These are phyloP conservation scores for Morelia viridis DNA, from an alignment of 2,797 vertebrate genomes.

Conservation along the genomic window DNA sequence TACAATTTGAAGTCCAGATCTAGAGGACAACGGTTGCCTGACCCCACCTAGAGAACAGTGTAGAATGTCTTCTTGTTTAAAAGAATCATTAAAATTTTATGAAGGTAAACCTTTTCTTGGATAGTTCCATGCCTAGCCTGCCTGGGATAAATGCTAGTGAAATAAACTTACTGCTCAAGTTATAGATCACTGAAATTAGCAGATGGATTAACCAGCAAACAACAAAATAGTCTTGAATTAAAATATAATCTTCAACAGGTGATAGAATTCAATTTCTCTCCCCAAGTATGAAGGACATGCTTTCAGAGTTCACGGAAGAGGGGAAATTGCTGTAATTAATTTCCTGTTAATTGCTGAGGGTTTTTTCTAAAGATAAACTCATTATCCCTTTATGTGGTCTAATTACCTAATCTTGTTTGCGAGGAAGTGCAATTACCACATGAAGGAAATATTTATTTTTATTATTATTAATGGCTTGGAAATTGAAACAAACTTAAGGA, in stretches of 20 bases:
- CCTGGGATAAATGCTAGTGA: not conserved
- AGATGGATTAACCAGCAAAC: slow-evolving; percentile 7
- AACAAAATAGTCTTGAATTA: slow-evolving; percentile 12
- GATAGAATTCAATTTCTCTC: slow-evolving; percentile 5
- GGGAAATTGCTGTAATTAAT: slow-evolving; percentile 13
- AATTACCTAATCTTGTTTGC: slow-evolving; percentile 24
- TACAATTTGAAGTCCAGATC: not conserved
- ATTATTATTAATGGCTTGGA: slow-evolving; percentile 14
- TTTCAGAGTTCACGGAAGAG: not conserved
- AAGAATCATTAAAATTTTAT: not conserved
- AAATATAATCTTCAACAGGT: slow-evolving; percentile 19
- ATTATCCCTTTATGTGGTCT: slow-evolving; percentile 24
- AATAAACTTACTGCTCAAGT: not conserved
- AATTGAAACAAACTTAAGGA: not conserved
- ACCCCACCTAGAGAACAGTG: not conserved
- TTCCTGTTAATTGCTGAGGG: slow-evolving; percentile 25
- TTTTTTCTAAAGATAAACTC: slow-evolving; percentile 13
- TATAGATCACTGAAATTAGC: not conserved
- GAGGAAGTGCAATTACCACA: slow-evolving; percentile 25
- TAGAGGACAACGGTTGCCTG: not conserved
- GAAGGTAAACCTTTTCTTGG: not conserved
- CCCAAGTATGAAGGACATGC: not conserved
- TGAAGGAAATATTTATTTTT: slow-evolving; percentile 29
- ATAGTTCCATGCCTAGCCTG: not conserved
- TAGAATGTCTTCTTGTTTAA: not conserved